phyloP scores from a whole-genome alignment of 2,888 invertebrate genomes.

The Masnerella sp. region DNA sequence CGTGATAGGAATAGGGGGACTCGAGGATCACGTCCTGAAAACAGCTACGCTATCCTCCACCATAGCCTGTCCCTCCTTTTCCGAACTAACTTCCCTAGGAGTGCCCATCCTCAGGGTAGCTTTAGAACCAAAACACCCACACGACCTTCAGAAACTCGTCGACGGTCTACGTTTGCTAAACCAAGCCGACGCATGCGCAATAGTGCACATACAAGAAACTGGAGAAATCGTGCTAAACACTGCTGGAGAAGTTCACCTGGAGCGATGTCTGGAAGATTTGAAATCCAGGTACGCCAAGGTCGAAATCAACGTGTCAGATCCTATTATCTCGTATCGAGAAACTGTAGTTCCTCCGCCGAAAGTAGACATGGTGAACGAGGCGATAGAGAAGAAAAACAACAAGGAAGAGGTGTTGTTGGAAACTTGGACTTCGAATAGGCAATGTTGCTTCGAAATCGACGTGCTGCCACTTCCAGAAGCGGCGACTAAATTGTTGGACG shows the following conservation, averaged over 20 bases:
- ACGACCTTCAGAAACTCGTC: conserved; percentile 86
- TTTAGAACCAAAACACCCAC: conserved; percentile 89
- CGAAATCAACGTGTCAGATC: conserved; percentile 93
- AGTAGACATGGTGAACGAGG: conserved; percentile 91
- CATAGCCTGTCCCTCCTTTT: conserved; percentile 90
- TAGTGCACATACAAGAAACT: conserved; percentile 92
- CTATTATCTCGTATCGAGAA: conserved; percentile 97
- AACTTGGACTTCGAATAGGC: conserved; percentile 84
- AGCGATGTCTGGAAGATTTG: conserved; percentile 96
- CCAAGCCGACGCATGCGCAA: conserved; percentile 96
- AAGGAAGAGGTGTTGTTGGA: conserved; percentile 76
- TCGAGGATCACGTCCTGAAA: conserved; percentile 91
- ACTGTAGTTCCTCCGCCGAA: conserved; percentile 91
- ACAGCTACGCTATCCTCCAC: conserved; percentile 93
- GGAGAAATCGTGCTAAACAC: conserved; percentile 97
- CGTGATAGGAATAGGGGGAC: conserved; percentile 91
- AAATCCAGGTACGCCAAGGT: conserved; percentile 89
- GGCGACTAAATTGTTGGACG: conserved; percentile 85
- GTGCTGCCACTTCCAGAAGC: conserved; percentile 87
- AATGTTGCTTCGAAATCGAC: conserved; percentile 85
- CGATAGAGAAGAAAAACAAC: conserved; percentile 83
- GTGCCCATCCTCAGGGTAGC: conserved; percentile 96
- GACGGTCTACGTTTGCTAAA: conserved; percentile 91
- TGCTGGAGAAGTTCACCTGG: conserved; percentile 97
- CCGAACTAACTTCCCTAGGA: conserved; percentile 86